Conservation (phyloP, 2,888 invertebrate species). For the Lucinisca nassula region DNA sequence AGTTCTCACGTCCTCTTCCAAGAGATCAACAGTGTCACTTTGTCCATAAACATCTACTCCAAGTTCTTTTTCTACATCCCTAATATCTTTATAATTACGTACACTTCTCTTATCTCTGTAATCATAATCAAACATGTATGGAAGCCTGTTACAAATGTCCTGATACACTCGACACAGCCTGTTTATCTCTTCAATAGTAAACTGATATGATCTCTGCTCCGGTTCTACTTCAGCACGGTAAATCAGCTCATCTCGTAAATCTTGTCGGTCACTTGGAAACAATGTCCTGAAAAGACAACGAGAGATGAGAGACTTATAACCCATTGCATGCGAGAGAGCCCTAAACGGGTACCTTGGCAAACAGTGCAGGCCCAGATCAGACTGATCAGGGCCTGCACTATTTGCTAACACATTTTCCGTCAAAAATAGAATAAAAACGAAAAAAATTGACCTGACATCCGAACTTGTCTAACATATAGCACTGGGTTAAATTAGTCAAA, state of each 20-base stretch:
- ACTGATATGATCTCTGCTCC: slow-evolving; percentile 91
- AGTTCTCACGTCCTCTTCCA: background rate
- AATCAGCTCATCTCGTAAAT: slow-evolving; percentile 92
- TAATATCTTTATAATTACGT: slow-evolving; percentile 27
- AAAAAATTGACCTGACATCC: no score
- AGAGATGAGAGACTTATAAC: no score
- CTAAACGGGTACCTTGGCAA: no score
- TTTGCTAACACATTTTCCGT: no score
- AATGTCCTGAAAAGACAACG: slow-evolving; percentile 90
- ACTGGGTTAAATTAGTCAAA: no score
- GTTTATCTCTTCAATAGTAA: slow-evolving; percentile 94
- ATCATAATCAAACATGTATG: slow-evolving; percentile 90
- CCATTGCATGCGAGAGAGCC: no score
- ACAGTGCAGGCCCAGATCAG: background rate
- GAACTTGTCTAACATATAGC: no score
- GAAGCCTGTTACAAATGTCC: slow-evolving; percentile 90
- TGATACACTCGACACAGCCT: slow-evolving; percentile 94
- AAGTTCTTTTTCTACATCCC: slow-evolving; percentile 36
- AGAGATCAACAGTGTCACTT: background rate
- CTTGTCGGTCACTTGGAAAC: slow-evolving; percentile 93
- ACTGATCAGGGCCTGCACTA: no score
- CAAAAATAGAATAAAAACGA: no score
- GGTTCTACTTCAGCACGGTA: slow-evolving; percentile 92
- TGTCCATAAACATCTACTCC: background rate
- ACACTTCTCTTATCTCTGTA: slow-evolving; percentile 89